Conservation (phyloP, 2,113 vertebrate species). For the Myrmecobius fasciatus region DNA sequence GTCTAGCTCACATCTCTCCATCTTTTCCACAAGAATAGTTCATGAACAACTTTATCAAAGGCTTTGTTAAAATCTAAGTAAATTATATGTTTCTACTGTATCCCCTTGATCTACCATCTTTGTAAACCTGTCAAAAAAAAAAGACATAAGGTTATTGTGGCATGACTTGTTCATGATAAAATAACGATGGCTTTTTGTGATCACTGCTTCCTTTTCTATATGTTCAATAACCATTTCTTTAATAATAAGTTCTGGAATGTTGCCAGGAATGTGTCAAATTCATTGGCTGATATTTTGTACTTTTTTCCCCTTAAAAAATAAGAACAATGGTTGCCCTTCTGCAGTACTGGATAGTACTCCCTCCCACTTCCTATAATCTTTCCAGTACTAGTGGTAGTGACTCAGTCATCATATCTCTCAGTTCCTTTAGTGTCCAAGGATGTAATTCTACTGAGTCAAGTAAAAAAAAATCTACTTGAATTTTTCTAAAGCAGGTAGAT, state of each 20-base stretch:
- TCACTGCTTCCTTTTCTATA: neutral
- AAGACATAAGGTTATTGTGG: neutral
- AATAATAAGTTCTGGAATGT: neutral
- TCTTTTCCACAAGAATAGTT: neutral
- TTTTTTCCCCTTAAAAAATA: neutral
- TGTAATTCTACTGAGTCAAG: neutral
- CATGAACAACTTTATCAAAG: neutral
- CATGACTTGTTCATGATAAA: neutral
- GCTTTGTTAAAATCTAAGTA: conserved; percentile 7
- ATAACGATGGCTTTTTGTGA: neutral
- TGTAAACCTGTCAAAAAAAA: neutral
- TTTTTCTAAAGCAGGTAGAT: neutral
- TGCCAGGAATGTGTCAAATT: neutral
- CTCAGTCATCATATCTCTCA: neutral
- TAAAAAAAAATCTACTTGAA: no score
- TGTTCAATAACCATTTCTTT: neutral
- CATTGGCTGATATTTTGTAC: neutral
- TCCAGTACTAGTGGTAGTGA: neutral
- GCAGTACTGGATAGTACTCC: neutral
- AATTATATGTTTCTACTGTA: neutral
- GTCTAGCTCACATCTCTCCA: neutral
- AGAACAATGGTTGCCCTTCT: neutral
- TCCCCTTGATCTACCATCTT: neutral
- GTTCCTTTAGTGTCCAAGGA: neutral
- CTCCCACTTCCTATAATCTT: neutral